Percentiles rank a stretch among this genome's conserved stretches.
Conservation (phyloP, 2,113 vertebrate genomes). For the Gymnorhina tibicen region DNA sequence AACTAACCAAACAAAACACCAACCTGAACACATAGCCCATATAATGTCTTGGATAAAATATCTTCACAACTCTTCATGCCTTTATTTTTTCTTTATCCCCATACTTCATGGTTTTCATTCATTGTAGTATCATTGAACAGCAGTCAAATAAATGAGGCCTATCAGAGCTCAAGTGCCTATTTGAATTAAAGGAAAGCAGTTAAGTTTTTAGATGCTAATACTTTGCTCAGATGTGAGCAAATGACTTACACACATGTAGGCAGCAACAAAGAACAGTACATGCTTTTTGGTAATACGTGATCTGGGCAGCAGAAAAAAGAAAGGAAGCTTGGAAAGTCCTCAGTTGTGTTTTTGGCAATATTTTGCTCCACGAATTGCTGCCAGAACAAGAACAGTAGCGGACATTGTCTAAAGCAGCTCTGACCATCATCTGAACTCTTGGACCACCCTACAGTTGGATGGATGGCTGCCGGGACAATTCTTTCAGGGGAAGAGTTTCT, state of each 20-base stretch:
- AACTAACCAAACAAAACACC: not conserved
- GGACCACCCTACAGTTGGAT: conserved; percentile 47
- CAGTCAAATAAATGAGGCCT: conserved; percentile 50
- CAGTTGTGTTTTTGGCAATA: conserved; percentile 44
- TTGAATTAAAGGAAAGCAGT: conserved; percentile 61
- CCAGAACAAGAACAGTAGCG: conserved; percentile 55
- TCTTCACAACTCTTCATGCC: not conserved
- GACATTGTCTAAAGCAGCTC: conserved; percentile 32
- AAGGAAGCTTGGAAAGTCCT: conserved; percentile 20
- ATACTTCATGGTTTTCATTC: conserved; percentile 38
- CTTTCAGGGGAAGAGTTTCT: conserved; percentile 25
- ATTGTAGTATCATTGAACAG: not conserved
- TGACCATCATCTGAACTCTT: conserved; percentile 55
- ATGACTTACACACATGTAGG: conserved; percentile 60
- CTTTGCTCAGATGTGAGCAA: conserved; percentile 61
- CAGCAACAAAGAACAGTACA: conserved; percentile 14
- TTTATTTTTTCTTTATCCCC: not conserved
- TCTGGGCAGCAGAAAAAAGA: conserved; percentile 26
- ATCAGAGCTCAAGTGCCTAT: conserved; percentile 39
- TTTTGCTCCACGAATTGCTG: conserved; percentile 11
- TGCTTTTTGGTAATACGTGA: conserved; percentile 43
- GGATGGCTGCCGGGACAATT: conserved; percentile 33
- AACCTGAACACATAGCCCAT: not conserved
- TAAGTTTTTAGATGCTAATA: conserved; percentile 48
- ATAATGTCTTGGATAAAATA: not conserved